Evolutionary conservation across 2,797 vertebrate species (phyloP), one percentile per base, ranked within the genome.

Genomic region (Amniataba percoides): DNA sequence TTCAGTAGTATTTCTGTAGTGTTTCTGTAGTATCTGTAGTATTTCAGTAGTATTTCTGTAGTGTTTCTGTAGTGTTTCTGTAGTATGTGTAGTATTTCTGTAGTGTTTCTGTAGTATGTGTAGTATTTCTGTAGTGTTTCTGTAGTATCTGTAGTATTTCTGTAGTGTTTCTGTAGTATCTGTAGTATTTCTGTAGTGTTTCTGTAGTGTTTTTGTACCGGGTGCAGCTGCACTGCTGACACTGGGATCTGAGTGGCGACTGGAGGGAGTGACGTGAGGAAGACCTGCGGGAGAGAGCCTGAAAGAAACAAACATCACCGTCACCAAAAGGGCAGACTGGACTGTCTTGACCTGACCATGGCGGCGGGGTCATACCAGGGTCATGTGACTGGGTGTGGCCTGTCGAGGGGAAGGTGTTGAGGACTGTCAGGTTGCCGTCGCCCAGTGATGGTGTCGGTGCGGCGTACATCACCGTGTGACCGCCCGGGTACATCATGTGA

Each of bases 401-500:
- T 0, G 95, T 89, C 74, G 95, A 93, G 23, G 96, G 95, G 91
- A 98, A 98, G 83, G 97, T 95, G 86, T 98, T 98, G 90, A 99
- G 96, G 88, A 98, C 95, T 0, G 97, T 90, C 13, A 98, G 96
- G 71, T 96, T 92, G 51, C 96, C 95, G 1, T 98, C 97, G 0
- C 93, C 81, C 56, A 98, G 94, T 23, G 96, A 94, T 12, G 97
- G 91, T 8, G 96, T 95, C 51, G 96, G 96, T 0, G 92, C 43
- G 0, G 97, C 95, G 0, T 98, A 99, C 97, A 98, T 98, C 88
- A 99, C 95, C 0, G 97, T 93, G 2, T 97, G 97, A 2, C 97
- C 93, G 18, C 97, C 95, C 36, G 97, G 96, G 85, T 98, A 98
- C 97, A 98, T 97, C 96, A 99, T 96, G 94, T 98, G 98, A 91